phyloP scores from a whole-genome alignment of 2,113 vertebrate species.

The Promerops cafer region DNA sequence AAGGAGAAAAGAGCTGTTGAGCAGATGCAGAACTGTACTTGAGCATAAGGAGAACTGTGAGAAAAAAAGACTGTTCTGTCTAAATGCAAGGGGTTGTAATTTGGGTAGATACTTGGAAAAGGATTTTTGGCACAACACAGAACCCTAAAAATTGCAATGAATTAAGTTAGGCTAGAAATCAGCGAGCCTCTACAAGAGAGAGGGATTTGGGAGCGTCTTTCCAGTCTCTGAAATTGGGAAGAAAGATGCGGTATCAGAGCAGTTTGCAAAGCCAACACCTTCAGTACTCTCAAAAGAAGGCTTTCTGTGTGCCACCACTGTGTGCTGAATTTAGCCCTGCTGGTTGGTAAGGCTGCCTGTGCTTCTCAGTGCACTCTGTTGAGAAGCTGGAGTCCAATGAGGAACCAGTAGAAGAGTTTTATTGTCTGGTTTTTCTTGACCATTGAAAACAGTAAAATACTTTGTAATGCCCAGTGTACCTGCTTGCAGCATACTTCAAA shows the following conservation, averaged over 20 bases:
- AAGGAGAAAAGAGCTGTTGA: background rate
- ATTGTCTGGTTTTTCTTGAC: background rate
- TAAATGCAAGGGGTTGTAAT: background rate
- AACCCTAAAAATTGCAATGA: background rate
- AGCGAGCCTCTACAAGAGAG: accelerated
- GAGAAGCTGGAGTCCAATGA: background rate
- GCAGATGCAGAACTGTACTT: background rate
- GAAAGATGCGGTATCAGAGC: background rate
- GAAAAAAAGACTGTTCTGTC: background rate
- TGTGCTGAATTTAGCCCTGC: background rate
- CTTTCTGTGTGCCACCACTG: accelerated
- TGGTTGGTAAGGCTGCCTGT: background rate
- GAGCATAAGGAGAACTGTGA: background rate
- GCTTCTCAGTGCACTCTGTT: background rate
- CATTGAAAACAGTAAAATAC: background rate
- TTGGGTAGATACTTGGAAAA: background rate
- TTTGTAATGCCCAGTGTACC: background rate
- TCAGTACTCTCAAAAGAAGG: background rate
- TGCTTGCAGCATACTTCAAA: background rate
- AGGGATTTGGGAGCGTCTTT: background rate
- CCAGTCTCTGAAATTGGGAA: background rate
- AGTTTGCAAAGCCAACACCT: background rate
- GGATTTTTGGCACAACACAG: background rate
- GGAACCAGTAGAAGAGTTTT: background rate
- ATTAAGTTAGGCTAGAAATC: background rate